Evolutionary conservation across 2,888 invertebrate genomes (phyloP), one percentile per base, ranked within the genome.

Genomic region (Ochropacha duplaris): DNA sequence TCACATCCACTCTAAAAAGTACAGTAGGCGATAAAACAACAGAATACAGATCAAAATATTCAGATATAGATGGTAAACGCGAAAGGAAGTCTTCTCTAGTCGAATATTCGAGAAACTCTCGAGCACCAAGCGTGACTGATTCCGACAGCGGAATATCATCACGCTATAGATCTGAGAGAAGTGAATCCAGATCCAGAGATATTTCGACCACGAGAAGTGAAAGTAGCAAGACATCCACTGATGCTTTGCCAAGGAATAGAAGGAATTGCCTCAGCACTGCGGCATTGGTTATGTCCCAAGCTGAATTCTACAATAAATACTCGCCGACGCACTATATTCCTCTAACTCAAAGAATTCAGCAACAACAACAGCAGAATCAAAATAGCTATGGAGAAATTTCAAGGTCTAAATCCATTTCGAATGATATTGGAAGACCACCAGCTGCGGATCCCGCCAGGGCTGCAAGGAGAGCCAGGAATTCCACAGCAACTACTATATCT

Each of bases 251-350:
- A 58, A 76, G 94, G 78, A 72, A 64, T 14, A 76, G 83, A 8
- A 69, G 94, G 71, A 80, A 83, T 79, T 88, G 85, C 76, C 90
- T 92, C 74, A 90, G 88, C 68, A 93, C 92, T 6, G 92, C 92
- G 36, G 90, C 93, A 31, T 78, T 93, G 74, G 93, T 91, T 55
- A 95, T 93, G 94, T 95, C 92, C 56, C 93, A 93, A 1, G 94
- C 96, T 34, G 96, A 96, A 64, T 86, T 96, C 63, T 95, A 95
- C 78, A 95, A 95, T 75, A 96, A 96, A 84, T 96, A 96, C 79
- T 96, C 96, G 44, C 96, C 96, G 54, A 94, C 95, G 49, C 95
- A 95, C 79, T 96, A 96, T 84, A 94, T 95, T 76, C 96, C 96
- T 62, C 72, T 90, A 49, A 92, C 93, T 0, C 91, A 92, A 62